phyloP scores from a whole-genome alignment of 2,113 vertebrate species.

The Gambusia affinis region DNA sequence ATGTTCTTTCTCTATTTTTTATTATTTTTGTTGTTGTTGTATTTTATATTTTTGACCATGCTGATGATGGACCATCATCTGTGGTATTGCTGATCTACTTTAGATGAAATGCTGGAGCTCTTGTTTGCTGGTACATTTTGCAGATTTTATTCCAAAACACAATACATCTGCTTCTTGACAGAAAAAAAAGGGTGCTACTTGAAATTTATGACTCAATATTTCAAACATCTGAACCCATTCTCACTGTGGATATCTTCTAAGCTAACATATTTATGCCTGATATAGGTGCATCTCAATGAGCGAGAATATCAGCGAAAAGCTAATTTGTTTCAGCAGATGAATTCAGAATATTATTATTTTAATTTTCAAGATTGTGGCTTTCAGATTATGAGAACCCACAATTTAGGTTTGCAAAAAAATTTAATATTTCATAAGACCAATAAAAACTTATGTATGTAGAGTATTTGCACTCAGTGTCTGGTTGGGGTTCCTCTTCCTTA shows the following conservation, averaged over 20 bases:
- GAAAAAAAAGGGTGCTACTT: conserved; percentile 64
- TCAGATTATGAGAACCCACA: background rate
- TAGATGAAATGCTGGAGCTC: conserved; percentile 67
- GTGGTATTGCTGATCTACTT: conserved; percentile 54
- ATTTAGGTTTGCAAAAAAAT: background rate
- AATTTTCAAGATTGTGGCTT: background rate
- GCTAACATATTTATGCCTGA: conserved; percentile 36
- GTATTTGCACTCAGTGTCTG: background rate
- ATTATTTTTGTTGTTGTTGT: conserved; percentile 55
- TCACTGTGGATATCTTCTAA: conserved; percentile 36
- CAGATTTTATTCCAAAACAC: conserved; percentile 67
- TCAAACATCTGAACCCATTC: conserved; percentile 32
- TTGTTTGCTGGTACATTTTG: conserved; percentile 61
- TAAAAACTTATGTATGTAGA: background rate
- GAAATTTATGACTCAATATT: conserved; percentile 46
- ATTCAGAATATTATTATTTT: background rate
- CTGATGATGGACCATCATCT: conserved; percentile 42
- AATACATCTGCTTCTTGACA: conserved; percentile 56
- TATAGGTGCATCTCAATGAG: conserved; percentile 8
- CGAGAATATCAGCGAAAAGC: background rate
- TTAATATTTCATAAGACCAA: too few relatives aligned
- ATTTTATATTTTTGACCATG: conserved; percentile 58
- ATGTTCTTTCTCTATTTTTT: conserved; percentile 30
- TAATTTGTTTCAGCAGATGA: background rate
- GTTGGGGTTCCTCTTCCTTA: background rate